phyloP scores from a whole-genome alignment of 2,888 invertebrate genomes.

The Chironomus riparius region DNA sequence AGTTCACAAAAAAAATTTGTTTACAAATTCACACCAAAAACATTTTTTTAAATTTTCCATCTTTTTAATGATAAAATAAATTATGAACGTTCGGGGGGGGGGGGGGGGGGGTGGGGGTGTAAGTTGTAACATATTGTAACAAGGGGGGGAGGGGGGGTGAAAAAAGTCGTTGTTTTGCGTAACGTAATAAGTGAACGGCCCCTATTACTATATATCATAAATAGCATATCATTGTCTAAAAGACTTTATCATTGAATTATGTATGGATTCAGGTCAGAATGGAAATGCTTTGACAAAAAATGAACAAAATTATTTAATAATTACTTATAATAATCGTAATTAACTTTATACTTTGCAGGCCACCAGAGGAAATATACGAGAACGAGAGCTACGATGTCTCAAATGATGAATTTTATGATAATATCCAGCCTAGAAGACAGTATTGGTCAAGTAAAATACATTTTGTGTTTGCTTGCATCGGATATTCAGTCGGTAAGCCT shows the following conservation, averaged over 20 bases:
- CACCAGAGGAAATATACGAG: conserved; percentile 64
- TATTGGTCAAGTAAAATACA: conserved; percentile 85
- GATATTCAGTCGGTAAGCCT: conserved; percentile 54
- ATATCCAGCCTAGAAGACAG: conserved; percentile 66
- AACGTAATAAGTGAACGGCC: too few species aligned
- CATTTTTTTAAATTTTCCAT: too few species aligned
- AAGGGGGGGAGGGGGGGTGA: too few species aligned
- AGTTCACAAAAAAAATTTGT: too few species aligned
- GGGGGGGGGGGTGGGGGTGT: too few species aligned
- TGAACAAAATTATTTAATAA: neutral
- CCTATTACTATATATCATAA: neutral
- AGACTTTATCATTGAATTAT: too few species aligned
- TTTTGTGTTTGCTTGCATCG: conserved; percentile 80
- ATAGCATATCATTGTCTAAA: neutral
- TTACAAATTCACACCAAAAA: too few species aligned
- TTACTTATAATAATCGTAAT: neutral
- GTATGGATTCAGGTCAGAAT: neutral
- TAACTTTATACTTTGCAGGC: conserved; percentile 44
- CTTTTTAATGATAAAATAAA: too few species aligned
- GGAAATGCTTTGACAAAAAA: neutral
- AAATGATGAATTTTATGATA: conserved; percentile 56
- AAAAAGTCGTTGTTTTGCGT: too few species aligned
- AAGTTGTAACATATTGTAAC: too few species aligned
- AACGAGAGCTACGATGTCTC: conserved; percentile 66
- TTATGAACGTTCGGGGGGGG: too few species aligned